These are phyloP conservation scores for Xiphophorus birchmanni DNA, from an alignment of 2,797 vertebrate genomes.

Conservation along the genomic window DNA sequence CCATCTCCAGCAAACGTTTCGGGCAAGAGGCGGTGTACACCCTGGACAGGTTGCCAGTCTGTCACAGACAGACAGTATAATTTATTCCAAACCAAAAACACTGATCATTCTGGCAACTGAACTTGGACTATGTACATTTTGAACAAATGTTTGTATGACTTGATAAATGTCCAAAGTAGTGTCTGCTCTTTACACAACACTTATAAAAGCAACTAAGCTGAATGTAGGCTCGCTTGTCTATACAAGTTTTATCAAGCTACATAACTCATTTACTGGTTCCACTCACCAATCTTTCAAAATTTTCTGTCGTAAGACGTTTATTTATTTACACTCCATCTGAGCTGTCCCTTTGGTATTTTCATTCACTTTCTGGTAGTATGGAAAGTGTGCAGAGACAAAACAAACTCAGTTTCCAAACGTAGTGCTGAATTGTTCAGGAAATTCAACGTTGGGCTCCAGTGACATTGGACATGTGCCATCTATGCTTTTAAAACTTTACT, in stretches of 20 bases:
- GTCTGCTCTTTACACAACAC: neutral
- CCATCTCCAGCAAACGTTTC: too few species aligned
- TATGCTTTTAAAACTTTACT: constrained; percentile 6
- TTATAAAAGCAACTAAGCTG: neutral
- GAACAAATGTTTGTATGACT: neutral
- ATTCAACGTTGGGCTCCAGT: constrained; percentile 8
- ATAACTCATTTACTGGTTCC: constrained; percentile 27
- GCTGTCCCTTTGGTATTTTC: constrained; percentile 11
- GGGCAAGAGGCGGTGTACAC: too few species aligned
- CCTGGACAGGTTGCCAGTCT: too few species aligned
- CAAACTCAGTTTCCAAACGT: constrained; percentile 10
- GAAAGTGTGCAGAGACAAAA: constrained; percentile 8
- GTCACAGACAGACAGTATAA: too few species aligned
- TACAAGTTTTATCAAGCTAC: constrained; percentile 13
- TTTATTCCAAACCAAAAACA: neutral
- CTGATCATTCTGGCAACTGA: neutral
- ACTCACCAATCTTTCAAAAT: constrained; percentile 8
- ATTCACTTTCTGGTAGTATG: constrained; percentile 10
- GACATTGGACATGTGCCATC: constrained; percentile 37
- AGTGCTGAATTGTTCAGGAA: constrained; percentile 13
- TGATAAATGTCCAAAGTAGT: neutral
- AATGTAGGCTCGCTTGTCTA: too few species aligned
- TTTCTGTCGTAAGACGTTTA: constrained; percentile 17
- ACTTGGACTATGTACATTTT: neutral
- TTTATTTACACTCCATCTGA: constrained; percentile 28